Evolutionary conservation across 2,113 vertebrate species (phyloP).

Genomic region (Protobothrops mucrosquamatus): DNA sequence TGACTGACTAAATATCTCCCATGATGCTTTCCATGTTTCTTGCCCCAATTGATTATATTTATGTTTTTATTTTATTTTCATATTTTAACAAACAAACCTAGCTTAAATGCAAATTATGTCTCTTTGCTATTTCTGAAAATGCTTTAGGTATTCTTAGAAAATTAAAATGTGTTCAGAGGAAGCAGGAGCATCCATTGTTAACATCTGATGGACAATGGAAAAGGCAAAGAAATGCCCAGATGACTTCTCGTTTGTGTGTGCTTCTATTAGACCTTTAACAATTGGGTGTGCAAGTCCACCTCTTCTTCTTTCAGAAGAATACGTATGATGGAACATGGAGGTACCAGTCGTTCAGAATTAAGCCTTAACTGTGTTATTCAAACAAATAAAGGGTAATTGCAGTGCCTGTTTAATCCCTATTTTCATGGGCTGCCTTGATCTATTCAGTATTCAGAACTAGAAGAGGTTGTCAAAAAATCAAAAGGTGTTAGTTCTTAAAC

Average conservation of each 20-base stretch:
- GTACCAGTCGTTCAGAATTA: background rate
- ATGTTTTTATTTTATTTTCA: background rate
- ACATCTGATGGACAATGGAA: background rate
- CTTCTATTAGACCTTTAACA: background rate
- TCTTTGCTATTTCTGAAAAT: background rate
- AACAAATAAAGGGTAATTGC: background rate
- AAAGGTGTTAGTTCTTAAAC: background rate
- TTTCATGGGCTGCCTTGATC: background rate
- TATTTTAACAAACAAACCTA: background rate
- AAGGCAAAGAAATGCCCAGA: background rate
- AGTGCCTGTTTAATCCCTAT: background rate
- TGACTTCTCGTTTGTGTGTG: background rate
- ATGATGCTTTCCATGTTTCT: background rate
- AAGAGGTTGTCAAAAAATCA: background rate
- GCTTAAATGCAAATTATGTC: background rate
- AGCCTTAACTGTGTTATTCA: background rate
- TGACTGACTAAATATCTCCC: background rate
- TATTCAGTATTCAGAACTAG: background rate
- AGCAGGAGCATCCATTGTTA: background rate
- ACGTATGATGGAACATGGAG: background rate
- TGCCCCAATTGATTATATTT: background rate
- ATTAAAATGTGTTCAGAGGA: background rate
- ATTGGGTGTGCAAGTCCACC: background rate
- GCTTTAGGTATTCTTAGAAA: background rate
- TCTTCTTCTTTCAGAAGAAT: background rate